Conservation (phyloP, 2,888 invertebrate genomes). For the Acanthosepion pharaonis region DNA sequence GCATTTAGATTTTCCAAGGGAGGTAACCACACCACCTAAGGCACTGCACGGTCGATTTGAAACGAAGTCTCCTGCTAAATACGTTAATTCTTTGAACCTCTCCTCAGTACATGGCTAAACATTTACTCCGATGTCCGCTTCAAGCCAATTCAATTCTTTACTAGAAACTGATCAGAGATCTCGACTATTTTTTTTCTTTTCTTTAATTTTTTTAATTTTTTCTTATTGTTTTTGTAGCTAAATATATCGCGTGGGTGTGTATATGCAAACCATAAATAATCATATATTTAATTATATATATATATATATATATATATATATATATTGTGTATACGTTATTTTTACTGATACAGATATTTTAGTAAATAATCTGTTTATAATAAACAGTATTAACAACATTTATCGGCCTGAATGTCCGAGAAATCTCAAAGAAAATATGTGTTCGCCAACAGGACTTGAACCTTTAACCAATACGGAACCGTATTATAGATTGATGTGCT, state of each 20-base stretch:
- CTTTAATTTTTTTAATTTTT: neutral
- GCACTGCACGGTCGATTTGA: neutral
- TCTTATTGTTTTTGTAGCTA: neutral
- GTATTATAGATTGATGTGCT: too few relatives aligned
- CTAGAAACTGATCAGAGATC: neutral
- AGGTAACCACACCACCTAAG: neutral
- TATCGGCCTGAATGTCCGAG: too few relatives aligned
- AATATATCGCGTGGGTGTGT: neutral
- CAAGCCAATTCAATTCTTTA: neutral
- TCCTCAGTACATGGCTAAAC: neutral
- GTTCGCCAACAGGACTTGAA: too few relatives aligned
- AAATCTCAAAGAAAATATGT: too few relatives aligned
- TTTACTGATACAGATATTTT: too few relatives aligned
- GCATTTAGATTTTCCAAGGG: conserved; percentile 7
- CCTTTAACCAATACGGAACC: too few relatives aligned
- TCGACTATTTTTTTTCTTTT: neutral
- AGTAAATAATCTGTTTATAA: too few relatives aligned
- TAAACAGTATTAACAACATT: too few relatives aligned
- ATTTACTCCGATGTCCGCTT: neutral
- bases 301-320: neutral
- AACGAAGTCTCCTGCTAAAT: neutral
- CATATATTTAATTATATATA: neutral
- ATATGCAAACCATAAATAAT: neutral
- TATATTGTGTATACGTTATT: too few relatives aligned
- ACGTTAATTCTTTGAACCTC: conserved; percentile 23